Percentiles rank a stretch among this genome's conserved stretches.
Evolutionary conservation across 2,888 invertebrate species (phyloP).

Genomic region (Didymodactylos carnosus): DNA sequence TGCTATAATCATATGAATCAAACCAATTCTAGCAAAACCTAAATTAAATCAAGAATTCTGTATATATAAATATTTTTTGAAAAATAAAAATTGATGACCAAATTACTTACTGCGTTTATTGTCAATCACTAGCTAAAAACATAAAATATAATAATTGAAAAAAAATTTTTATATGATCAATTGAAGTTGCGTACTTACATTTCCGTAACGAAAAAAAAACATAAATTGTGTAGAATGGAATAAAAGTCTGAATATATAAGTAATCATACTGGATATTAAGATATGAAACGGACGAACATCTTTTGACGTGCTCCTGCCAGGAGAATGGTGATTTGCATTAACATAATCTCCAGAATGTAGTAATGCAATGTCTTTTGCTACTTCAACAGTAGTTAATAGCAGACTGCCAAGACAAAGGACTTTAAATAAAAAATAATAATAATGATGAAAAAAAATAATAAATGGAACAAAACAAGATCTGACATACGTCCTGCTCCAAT

Average conservation of each 20-base stretch:
- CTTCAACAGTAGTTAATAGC: background rate
- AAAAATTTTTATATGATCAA: too few species aligned
- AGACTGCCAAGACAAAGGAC: background rate
- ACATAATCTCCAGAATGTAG: too few species aligned
- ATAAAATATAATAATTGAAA: background rate
- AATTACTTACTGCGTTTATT: background rate
- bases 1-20: slow-evolving; percentile 8
- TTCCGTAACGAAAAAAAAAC: slow-evolving; percentile 4
- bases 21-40: background rate
- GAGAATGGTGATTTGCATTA: background rate
- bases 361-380: background rate
- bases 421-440: background rate
- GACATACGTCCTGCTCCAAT: background rate
- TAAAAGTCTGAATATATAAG: background rate
- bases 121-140: background rate
- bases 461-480: too few species aligned
- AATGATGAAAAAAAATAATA: background rate
- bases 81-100: background rate
- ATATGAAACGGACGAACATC: too few species aligned
- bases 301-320: too few species aligned
- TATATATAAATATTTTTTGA: background rate
- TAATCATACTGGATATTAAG: background rate
- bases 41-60: slow-evolving; percentile 1
- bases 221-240: slow-evolving; percentile 8
- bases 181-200: too few species aligned